Evolutionary conservation across 2,113 vertebrate species (phyloP), one percentile per base, ranked within the genome.

Genomic region (Azemiops feae): DNA sequence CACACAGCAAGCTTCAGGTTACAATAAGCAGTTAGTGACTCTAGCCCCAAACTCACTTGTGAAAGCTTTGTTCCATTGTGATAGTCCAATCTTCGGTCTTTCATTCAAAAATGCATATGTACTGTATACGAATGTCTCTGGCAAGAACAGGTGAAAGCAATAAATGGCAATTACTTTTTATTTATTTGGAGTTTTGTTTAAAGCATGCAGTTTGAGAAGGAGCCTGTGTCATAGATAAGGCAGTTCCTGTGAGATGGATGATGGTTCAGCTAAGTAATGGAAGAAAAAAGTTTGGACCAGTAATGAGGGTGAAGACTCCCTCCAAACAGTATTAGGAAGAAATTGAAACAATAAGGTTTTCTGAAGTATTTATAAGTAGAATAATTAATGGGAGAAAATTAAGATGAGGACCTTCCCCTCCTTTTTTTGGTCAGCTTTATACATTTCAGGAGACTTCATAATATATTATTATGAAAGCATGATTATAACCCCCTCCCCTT

Each of bases 351-450:
- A 95, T 93, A 93, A 92, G 91, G 92, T 96, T 81, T 94, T 95
- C 92, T 89, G 93, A 92, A 93, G 5, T 20, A 92, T 96, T 94
- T 94, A 93, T 90, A 94, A 95, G 95, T 91, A 95, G 95, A 92
- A 92, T 45, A 96, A 96, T 95, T 95, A 95, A 97, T 95, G 91
- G 88, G 85, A 95, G 93, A 87, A 96, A 95, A 95, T 88, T 64
- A 91, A n/a, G 92, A 94, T 30, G 11, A 27, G 23, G 50, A 91
- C 74, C 34, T 81, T 69, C 12, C 30, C 64, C 14, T n/a, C 27
- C 5, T 81, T 22, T 90, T 87, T 74, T 93, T 89, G 94, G 89
- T 89, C 89, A 92, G 88, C 53, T 45, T 95, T 81, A 69, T 64
- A 0, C 34, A 93, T 90, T 93, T 87, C 2, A 9, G 30, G 89